These are phyloP conservation scores for Watsonalla cultraria DNA, from an alignment of 2,888 invertebrate genomes.

Conservation along the genomic window DNA sequence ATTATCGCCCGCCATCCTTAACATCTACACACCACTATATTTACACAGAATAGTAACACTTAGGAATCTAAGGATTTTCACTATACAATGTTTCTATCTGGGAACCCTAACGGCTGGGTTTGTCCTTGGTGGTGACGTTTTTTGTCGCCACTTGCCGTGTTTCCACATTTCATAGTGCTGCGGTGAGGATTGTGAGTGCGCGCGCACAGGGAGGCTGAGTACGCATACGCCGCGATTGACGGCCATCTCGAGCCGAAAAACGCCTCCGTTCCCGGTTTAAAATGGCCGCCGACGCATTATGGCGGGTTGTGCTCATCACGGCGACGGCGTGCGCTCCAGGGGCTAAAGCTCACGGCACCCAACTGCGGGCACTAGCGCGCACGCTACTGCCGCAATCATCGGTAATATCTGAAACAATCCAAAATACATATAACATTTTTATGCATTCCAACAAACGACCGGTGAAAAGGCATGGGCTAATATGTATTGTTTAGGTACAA, in stretches of 20 bases:
- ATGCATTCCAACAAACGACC: not conserved
- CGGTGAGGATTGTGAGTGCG: conserved; percentile 50
- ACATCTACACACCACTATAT: conserved; percentile 71
- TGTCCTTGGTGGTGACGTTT: conserved; percentile 74
- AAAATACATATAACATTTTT: conserved; percentile 4
- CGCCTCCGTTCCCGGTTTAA: conserved; percentile 71
- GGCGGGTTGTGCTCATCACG: conserved; percentile 78
- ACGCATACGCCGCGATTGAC: conserved; percentile 55
- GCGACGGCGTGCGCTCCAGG: conserved; percentile 64
- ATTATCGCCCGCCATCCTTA: conserved; percentile 62
- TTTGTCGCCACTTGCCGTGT: conserved; percentile 88
- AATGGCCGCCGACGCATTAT: conserved; percentile 75
- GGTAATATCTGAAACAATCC: conserved; percentile 56
- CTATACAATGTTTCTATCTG: conserved; percentile 66
- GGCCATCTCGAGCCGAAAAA: conserved; percentile 74
- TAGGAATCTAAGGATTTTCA: conserved; percentile 64
- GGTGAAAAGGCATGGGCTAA: too few species aligned
- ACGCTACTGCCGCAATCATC: conserved; percentile 44
- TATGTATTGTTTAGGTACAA: too few species aligned
- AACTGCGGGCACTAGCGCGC: conserved; percentile 41
- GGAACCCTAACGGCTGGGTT: conserved; percentile 70
- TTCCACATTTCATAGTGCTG: conserved; percentile 85
- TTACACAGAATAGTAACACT: conserved; percentile 73
- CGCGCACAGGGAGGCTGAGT: conserved; percentile 51
- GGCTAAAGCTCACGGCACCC: conserved; percentile 68